phyloP scores from a whole-genome alignment of 30 jellyfish, hydroid and myxozoan genomes.

The Nemopilema nomurai region DNA sequence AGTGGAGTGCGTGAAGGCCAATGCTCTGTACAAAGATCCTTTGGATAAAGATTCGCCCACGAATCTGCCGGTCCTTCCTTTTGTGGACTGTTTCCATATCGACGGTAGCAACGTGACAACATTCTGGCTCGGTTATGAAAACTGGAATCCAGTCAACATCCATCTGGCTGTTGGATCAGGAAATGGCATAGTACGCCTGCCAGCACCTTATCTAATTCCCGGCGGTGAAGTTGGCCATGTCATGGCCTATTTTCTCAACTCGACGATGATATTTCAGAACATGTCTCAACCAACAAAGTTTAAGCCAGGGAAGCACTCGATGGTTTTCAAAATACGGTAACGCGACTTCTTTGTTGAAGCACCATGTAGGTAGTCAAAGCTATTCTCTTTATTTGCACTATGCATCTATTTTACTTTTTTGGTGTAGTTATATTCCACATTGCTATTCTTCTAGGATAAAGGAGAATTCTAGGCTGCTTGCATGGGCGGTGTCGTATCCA shows the following conservation, averaged over 20 bases:
- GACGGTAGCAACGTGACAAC: neutral
- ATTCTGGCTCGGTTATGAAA: constrained; percentile 66
- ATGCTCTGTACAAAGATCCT: constrained; percentile 49
- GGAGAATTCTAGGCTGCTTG: neutral
- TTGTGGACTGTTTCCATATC: constrained; percentile 10
- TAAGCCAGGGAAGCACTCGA: constrained; percentile 40
- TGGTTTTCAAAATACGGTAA: constrained; percentile 49
- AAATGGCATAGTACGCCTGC: constrained; percentile 41
- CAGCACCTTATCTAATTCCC: constrained; percentile 38
- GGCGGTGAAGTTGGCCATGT: constrained; percentile 67
- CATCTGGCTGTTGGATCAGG: constrained; percentile 16
- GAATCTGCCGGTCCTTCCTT: constrained; percentile 43
- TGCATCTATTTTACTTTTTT: too few species aligned
- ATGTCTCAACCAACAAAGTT: constrained; percentile 56
- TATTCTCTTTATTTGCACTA: neutral
- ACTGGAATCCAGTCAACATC: constrained; percentile 31
- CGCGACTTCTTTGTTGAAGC: neutral
- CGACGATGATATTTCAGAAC: constrained; percentile 11
- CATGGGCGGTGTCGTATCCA: constrained; percentile 61
- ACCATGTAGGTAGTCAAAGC: neutral
- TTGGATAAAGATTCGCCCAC: constrained; percentile 9
- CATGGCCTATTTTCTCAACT: constrained; percentile 9
- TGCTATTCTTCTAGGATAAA: constrained; percentile 8
- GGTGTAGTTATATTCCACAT: too few species aligned
- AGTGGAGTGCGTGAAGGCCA: constrained; percentile 57